phyloP scores from a whole-genome alignment of 2,113 vertebrate genomes.

The Sakesphorus luctuosus region DNA sequence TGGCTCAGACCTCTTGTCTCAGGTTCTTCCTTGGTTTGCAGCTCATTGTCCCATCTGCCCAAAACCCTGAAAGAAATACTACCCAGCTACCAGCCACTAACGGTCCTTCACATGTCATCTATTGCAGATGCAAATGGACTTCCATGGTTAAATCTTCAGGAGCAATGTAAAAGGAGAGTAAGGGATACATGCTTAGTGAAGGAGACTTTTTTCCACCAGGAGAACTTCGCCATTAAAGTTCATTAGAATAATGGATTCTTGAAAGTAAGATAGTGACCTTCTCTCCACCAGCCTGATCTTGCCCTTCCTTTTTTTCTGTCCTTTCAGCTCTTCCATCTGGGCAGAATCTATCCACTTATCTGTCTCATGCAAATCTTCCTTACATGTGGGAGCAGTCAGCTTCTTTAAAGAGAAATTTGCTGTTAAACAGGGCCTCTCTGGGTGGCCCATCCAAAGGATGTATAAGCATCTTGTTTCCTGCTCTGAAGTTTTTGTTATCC shows the following conservation, averaged over 20 bases:
- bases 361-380: background rate
- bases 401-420: background rate
- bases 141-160: background rate
- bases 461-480: background rate
- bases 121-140: background rate
- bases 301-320: background rate
- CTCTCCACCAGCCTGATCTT: background rate
- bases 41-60: background rate
- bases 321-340: background rate
- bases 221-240: background rate
- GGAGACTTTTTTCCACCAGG: background rate
- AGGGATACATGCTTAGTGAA: background rate
- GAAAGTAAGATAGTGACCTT: background rate
- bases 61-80: background rate
- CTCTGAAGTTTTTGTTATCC: background rate
- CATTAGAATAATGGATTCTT: background rate
- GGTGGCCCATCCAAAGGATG: background rate
- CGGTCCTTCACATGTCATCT: background rate
- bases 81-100: background rate
- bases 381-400: background rate
- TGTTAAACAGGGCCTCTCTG: background rate
- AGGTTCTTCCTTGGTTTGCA: background rate
- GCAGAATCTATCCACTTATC: background rate
- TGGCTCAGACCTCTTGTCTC: background rate
- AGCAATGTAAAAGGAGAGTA: background rate